phyloP scores from a whole-genome alignment of 2,113 vertebrate genomes.

The Gymnocephalus cernua region DNA sequence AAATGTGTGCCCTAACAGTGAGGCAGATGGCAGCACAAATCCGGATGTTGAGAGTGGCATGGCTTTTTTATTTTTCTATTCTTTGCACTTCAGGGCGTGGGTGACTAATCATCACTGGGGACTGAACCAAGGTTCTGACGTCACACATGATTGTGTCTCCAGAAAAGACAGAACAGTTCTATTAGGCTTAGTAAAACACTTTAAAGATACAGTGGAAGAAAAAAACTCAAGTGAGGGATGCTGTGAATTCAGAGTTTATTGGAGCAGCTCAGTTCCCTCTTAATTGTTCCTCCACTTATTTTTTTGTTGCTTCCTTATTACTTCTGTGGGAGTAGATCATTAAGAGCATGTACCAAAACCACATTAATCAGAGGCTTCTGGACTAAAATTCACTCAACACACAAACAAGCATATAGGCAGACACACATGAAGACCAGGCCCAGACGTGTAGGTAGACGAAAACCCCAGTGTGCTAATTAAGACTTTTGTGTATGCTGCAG shows the following conservation, averaged over 20 bases:
- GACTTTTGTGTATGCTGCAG: conserved; percentile 9
- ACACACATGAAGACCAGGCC: conserved; percentile 15
- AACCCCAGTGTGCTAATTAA: conserved; percentile 50
- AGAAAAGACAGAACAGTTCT: conserved; percentile 12
- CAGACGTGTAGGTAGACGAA: conserved; percentile 42
- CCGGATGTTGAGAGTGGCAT: not conserved
- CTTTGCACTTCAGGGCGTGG: conserved; percentile 10
- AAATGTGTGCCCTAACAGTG: conserved; percentile 8
- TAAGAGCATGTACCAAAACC: conserved; percentile 29
- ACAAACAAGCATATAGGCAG: conserved; percentile 20
- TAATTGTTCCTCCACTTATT: conserved; percentile 6
- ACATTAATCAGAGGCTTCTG: conserved; percentile 35
- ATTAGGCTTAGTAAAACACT: conserved; percentile 37
- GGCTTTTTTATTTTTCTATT: not conserved
- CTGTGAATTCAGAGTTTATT: conserved; percentile 12
- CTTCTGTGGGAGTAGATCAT: not conserved
- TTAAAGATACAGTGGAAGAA: conserved; percentile 18
- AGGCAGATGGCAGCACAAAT: conserved; percentile 23
- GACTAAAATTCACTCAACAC: not conserved
- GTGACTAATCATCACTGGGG: conserved; percentile 13
- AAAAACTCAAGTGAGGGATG: conserved; percentile 23
- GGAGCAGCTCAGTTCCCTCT: not conserved
- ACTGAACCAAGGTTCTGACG: conserved; percentile 36
- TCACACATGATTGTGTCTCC: conserved; percentile 2
- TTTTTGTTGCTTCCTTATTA: conserved; percentile 16